Percentiles rank a stretch among this genome's conserved stretches.
phyloP scores from a whole-genome alignment of 2,888 invertebrate genomes.

The Synergus japonicus region DNA sequence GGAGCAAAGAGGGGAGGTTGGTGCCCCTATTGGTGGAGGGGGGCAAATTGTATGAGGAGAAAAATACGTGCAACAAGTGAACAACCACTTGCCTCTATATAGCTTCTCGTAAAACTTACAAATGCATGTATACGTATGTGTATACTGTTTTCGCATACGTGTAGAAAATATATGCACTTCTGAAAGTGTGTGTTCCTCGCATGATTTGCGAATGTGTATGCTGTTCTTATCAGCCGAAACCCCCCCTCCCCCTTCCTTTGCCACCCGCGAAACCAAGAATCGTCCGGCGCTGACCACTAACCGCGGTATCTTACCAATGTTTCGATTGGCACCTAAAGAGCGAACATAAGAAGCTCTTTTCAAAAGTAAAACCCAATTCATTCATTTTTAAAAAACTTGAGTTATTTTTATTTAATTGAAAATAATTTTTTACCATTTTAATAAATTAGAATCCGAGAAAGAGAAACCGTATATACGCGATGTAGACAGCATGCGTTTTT shows the following conservation, averaged over 20 bases:
- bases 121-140: not conserved
- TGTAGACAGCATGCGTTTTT: too few species aligned
- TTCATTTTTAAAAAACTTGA: too few species aligned
- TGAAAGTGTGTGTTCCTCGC: not conserved
- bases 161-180: not conserved
- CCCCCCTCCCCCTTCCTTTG: not conserved
- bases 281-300: conserved; percentile 15
- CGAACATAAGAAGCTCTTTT: not conserved
- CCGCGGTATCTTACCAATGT: conserved; percentile 7
- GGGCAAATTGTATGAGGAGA: conserved; percentile 52
- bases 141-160: not conserved
- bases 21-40: conserved; percentile 60
- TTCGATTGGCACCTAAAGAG: not conserved
- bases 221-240: conserved; percentile 17
- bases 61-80: conserved; percentile 38
- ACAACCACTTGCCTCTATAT: conserved; percentile 10
- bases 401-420: too few species aligned
- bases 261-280: conserved; percentile 29
- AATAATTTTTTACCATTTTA: too few species aligned
- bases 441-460: too few species aligned
- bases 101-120: conserved; percentile 39
- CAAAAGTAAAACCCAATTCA: too few species aligned
- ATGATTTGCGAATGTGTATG: not conserved
- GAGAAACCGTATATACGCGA: too few species aligned
- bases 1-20: conserved; percentile 58